Base-by-base conservation (phyloP, 2,113 vertebrate genomes). In the Salvelinus fontinalis region DNA sequence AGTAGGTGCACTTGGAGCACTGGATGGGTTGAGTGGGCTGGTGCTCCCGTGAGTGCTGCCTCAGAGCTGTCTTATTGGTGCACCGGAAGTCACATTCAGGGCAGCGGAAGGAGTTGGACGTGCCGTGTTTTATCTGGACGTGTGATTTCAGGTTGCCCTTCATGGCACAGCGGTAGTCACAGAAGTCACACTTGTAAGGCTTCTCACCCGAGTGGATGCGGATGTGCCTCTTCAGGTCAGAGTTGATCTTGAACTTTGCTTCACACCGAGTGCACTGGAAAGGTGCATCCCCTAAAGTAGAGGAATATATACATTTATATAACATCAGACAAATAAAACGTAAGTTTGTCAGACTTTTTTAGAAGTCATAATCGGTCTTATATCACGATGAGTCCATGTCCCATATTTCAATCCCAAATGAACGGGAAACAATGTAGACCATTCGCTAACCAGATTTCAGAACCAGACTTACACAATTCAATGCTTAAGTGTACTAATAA, bases 241-340 rank as follows among this genome's bases (percentile, higher is more conserved):
- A 99, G 93, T 98, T 99, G 92, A 99, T 99, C 91, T 99, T 99
- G 93, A 99, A 99, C 88, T 99, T 99, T 73, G 98, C 97, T 5
- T 96, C 95, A 77, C 98, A 99, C 86, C 96, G 85, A 73, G 95
- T 95, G 89, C 98, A 99, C 83, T 99, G 98, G 93, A 99, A 99
- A 26, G 98, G 98, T 67, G 93, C 89, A 4, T 93, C 92, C 11
- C 92, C 92, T 94, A 51, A 6, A 70, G 34, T 5, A 5, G 48
- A 13, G 49, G 16, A 51, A 31, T 72, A 72, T 34, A n/a, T 8
- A 18, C 22, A 75, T 73, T 0, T 7, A 67, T 57, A 20, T 14
- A 20, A 9, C 39, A 24, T 26, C 71, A 24, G 26, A 18, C 68
- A 49, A 75, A 1, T 14, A 65, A 16, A 54, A 54, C 49, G 0